A percentile compares a stretch with the other conserved stretches of the same genome.
phyloP scores from a whole-genome alignment of 2,888 invertebrate species.

The Apamea anceps region DNA sequence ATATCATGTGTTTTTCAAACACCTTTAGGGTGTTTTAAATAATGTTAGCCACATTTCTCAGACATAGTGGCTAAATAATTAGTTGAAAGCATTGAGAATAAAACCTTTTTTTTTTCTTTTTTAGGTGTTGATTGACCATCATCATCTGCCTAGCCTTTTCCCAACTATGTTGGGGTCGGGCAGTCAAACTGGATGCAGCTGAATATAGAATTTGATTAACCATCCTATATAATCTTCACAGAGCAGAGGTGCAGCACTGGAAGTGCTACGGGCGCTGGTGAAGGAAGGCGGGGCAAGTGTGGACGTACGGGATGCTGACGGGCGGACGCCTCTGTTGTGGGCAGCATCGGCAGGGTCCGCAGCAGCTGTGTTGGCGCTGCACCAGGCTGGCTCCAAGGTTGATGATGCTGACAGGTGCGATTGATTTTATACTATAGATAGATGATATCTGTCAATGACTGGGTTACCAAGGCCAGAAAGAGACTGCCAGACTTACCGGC shows the following conservation, averaged over 20 bases:
- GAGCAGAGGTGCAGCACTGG: conserved; percentile 92
- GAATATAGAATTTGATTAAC: neutral
- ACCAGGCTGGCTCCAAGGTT: conserved; percentile 96
- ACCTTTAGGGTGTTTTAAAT: neutral
- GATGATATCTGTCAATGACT: neutral
- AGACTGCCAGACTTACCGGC: neutral
- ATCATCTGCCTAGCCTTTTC: no score
- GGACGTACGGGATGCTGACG: conserved; percentile 97
- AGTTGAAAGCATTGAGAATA: neutral
- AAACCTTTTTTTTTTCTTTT: neutral
- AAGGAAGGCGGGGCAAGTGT: conserved; percentile 94
- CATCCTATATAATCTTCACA: conserved; percentile 51
- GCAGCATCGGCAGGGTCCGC: conserved; percentile 99
- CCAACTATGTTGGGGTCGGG: no score
- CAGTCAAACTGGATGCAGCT: no score
- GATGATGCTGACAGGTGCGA: conserved; percentile 94
- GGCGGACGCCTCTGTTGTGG: conserved; percentile 98
- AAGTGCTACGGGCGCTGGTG: conserved; percentile 94
- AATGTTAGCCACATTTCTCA: neutral
- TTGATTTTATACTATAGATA: neutral
- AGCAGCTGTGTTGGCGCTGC: conserved; percentile 96
- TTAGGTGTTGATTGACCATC: neutral
- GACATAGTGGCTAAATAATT: neutral
- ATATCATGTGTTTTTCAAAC: neutral
- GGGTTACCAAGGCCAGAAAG: neutral